phyloP scores from a whole-genome alignment of 2,113 vertebrate species.

The Nothocercus nigrocapillus region DNA sequence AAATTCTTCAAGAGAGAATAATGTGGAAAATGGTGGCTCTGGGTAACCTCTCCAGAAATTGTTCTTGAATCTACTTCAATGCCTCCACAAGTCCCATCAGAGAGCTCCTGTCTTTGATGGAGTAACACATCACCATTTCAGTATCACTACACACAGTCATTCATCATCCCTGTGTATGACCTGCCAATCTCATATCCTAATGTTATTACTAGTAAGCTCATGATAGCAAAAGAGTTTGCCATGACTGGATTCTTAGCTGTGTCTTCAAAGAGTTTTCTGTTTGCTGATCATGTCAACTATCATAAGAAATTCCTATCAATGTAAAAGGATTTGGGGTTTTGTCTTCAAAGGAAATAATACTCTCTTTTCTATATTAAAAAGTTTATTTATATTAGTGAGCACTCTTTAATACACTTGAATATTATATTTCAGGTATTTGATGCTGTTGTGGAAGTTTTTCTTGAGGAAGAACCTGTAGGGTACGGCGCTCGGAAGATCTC shows the following conservation, averaged over 20 bases:
- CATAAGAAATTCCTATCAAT: background rate
- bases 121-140: background rate
- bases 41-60: background rate
- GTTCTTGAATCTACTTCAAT: background rate
- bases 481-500: too few relatives aligned
- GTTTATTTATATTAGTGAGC: background rate
- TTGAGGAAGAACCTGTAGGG: background rate
- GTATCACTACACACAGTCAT: background rate
- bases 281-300: background rate
- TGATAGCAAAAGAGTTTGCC: background rate
- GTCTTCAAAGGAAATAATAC: background rate
- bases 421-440: background rate
- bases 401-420: background rate
- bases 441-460: background rate
- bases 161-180: fast-evolving
- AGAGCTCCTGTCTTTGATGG: background rate
- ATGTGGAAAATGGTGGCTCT: background rate
- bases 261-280: fast-evolving
- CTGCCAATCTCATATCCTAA: background rate
- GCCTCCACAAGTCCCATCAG: background rate
- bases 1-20: background rate
- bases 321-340: background rate
- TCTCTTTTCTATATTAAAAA: background rate
- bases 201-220: background rate
- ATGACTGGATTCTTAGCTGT: background rate